Evolutionary conservation across 2,113 vertebrate species (phyloP), one percentile per base, ranked within the genome.

Genomic region (rat (Rattus norvegicus)): DNA sequence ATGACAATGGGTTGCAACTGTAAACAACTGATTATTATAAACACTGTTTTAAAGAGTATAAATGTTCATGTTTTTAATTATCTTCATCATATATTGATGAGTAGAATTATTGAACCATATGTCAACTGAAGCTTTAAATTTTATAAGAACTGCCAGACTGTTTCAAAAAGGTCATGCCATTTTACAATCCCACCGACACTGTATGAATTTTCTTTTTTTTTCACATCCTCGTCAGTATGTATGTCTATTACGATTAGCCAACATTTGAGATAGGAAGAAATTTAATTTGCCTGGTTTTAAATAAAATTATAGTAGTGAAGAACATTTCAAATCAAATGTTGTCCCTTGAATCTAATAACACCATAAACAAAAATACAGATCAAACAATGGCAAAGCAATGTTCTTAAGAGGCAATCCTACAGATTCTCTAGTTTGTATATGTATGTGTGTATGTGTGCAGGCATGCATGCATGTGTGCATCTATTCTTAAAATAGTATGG

Each of bases 281-380:
- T 11, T 85, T 81, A 24, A 75, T 96, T 90, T 89, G 3, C 61
- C 59, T 75, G 47, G 28, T 47, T 75, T 95, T 70, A 89, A 88
- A 84, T 94, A 90, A 94, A 59, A 75, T 88, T 89, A 92, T n/a
- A 89, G 70, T 54, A 85, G 90, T 85, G 2, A 7, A 89, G 20
- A 89, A 10, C 17, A 90, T 70, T 81, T 54, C 80, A 89, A 94
- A 52, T 77, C 87, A 95, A 93, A 91, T 75, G 52, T 12, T 91
- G 13, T 73, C 49, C 47, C 28, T 75, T 93, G 33, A 90, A 87
- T 76, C 13, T 7, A 92, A 9, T 70, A 75, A 87, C 30, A 59
- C 70, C 72, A n/a, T 95, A 81, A 73, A 92, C 49, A 90, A 28
- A 85, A 90, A 93, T 43, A 59, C 19, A 95, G 72, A 26, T 10